Conservation (phyloP, 2,888 invertebrate genomes). For the Epistrophe eligans region DNA sequence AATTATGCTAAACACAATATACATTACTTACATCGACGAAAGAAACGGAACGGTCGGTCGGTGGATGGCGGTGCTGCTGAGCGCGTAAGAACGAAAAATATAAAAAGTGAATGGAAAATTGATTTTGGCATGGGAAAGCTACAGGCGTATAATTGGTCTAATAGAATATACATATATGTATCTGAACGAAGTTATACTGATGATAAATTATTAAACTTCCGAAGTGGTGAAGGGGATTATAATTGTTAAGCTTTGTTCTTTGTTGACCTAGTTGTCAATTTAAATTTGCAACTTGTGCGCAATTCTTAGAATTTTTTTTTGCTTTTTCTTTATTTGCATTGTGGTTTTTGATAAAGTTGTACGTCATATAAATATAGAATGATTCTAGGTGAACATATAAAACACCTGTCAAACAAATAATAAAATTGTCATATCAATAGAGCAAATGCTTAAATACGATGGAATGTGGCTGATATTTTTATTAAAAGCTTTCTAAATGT, state of each 20-base stretch:
- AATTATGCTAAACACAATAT: conserved; percentile 51
- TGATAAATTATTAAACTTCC: not conserved
- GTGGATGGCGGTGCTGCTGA: not conserved
- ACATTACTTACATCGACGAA: not conserved
- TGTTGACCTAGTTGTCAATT: conserved; percentile 26
- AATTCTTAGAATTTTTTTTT: not conserved
- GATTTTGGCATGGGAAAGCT: conserved; percentile 24
- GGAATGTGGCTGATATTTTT: too few relatives aligned
- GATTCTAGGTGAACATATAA: too few relatives aligned
- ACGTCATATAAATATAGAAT: too few relatives aligned
- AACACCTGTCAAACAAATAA: too few relatives aligned
- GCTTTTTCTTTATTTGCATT: too few relatives aligned
- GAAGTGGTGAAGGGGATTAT: conserved; percentile 39
- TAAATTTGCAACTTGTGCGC: conserved; percentile 3
- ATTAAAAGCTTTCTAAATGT: too few relatives aligned
- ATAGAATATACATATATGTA: not conserved
- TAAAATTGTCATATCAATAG: too few relatives aligned
- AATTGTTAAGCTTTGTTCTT: conserved; percentile 19
- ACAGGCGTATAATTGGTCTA: conserved; percentile 42
- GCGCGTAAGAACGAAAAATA: conserved; percentile 24
- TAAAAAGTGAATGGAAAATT: conserved; percentile 59
- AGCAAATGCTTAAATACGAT: too few relatives aligned
- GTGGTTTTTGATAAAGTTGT: too few relatives aligned
- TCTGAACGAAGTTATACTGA: not conserved
- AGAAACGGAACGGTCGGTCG: not conserved